Base-by-base conservation (phyloP, 2,797 vertebrate genomes). In the Morelia viridis region DNA sequence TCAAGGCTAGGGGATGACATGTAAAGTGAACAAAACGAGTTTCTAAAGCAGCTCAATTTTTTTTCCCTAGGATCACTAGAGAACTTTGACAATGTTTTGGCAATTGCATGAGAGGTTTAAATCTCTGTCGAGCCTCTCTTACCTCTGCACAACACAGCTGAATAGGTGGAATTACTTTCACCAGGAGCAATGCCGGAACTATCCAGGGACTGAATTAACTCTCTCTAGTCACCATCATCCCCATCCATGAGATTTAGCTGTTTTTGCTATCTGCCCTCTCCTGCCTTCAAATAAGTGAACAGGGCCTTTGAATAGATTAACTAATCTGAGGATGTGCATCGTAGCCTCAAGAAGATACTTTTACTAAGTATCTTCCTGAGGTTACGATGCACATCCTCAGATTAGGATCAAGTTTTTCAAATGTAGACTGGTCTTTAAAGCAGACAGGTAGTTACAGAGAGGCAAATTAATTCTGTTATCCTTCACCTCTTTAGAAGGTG, bases 401-500 rank as follows among this genome's bases (percentile, higher is more conserved):
- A 50, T 64, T 88, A 71, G 46, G 41, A 12, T 0, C 17, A 24
- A 8, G 85, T 9, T 53, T 60, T 88, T 68, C 35, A 83, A 35
- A 53, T 84, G 56, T 83, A 89, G 58, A 0, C 11, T 28, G 0
- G n/a, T 71, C n/a, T 56, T 46, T 86, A 60, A 60, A 60, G 28
- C 31, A 57, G n/a, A 76, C 26, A 85, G 85, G 1, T 0, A 2
- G 53, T 64, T 46, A 64, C 0, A 3, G 9, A 2, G 2, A 2
- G 10, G 31, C 17, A 60, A 65, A 17, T 0, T 19, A 28, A 71
- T 58, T 6, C 0, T 13, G 0, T 46, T 60, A 58, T 71, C 92
- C 89, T 90, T 97, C 92, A 94, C 97, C 96, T 97, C 96, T 90
- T 86, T 95, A 6, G 96, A 92, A 92, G 96, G 65, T 0, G 91